Evolutionary conservation across 1,140 invertebrate genomes (phyloP).

Genomic region (Acromyrmex heyeri): DNA sequence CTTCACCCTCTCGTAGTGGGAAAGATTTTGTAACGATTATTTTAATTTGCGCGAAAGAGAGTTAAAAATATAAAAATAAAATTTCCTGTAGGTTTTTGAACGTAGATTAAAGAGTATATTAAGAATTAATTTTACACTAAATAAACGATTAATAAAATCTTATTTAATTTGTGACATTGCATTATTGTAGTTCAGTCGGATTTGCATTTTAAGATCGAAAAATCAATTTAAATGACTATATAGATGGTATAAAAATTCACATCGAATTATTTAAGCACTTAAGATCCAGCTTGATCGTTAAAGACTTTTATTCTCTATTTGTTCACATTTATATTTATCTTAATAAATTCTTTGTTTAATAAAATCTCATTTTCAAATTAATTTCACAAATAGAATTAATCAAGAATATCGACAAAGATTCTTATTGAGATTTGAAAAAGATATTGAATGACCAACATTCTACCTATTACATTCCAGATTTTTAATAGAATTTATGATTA

Average conservation of each 20-base stretch:
- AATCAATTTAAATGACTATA: too few species aligned
- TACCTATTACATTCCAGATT: neutral
- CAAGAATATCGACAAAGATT: neutral
- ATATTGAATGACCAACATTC: neutral
- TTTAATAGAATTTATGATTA: neutral
- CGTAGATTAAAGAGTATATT: neutral
- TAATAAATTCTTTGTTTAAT: neutral
- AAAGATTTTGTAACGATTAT: slow-evolving; percentile 4
- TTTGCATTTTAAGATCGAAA: too few species aligned
- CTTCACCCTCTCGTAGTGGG: neutral
- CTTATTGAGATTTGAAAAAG: neutral
- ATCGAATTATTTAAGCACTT: too few species aligned
- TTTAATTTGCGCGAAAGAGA: neutral
- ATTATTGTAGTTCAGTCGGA: too few species aligned
- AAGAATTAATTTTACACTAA: neutral
- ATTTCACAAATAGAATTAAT: neutral
- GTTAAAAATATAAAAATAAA: neutral
- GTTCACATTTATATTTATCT: too few species aligned
- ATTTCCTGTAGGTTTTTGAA: neutral
- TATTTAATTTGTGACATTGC: neutral
- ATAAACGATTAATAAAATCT: neutral
- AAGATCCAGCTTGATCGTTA: too few species aligned
- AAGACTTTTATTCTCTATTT: too few species aligned
- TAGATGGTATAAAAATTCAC: too few species aligned
- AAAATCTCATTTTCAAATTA: slow-evolving; percentile 1